Percentiles rank a stretch among this genome's conserved stretches.
Evolutionary conservation across 2,113 vertebrate genomes (phyloP).

Genomic region (Microtus richardsoni): DNA sequence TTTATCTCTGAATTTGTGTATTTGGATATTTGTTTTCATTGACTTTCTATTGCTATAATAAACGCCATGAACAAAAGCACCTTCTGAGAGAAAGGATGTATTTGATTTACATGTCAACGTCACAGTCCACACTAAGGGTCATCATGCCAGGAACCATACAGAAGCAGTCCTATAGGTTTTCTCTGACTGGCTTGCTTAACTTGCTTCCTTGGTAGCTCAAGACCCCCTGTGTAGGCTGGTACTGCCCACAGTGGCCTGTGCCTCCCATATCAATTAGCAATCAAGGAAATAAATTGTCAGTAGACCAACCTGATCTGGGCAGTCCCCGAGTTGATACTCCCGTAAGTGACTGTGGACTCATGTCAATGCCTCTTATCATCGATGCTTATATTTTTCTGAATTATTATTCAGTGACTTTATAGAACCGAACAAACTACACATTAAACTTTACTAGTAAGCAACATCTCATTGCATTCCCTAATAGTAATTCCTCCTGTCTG

Average conservation of each 20-base stretch:
- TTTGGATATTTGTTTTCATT: not conserved
- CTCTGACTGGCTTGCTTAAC: not conserved
- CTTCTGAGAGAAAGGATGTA: not conserved
- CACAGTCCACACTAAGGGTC: not conserved
- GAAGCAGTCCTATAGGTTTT: not conserved
- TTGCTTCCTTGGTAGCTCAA: not conserved
- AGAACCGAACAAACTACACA: slow-evolving; percentile 19
- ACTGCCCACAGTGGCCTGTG: too few relatives aligned
- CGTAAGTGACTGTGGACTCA: not conserved
- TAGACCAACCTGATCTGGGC: not conserved
- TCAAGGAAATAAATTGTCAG: not conserved
- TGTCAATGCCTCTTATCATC: not conserved
- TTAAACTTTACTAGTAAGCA: slow-evolving; percentile 19
- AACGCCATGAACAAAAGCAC: not conserved
- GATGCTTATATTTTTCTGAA: slow-evolving; percentile 44
- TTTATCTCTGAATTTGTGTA: not conserved
- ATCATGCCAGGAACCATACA: not conserved
- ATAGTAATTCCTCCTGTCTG: not conserved
- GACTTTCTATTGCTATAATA: not conserved
- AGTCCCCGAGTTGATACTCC: not conserved
- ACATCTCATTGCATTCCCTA: slow-evolving; percentile 8
- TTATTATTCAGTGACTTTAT: not conserved
- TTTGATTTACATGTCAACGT: not conserved
- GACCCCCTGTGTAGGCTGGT: not conserved
- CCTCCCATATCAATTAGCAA: not conserved